Evolutionary conservation across 2,113 vertebrate species (phyloP).

Genomic region (Salvelinus alpinus): DNA sequence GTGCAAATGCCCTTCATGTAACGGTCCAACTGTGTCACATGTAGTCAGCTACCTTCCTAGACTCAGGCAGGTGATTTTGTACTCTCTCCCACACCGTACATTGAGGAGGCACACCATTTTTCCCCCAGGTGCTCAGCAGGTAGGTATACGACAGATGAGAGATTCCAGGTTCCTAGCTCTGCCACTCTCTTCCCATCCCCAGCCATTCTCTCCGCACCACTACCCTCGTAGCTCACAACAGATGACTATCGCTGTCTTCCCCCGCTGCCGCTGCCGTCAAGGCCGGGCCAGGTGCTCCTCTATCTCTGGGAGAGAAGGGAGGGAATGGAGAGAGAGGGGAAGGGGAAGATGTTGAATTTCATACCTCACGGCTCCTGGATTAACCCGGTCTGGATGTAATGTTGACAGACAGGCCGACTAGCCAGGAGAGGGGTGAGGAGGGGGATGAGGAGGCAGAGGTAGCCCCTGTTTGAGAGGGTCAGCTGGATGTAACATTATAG

Average conservation of each 20-base stretch:
- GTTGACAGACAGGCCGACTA: constrained; percentile 43
- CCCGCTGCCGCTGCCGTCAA: constrained; percentile 7
- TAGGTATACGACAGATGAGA: constrained; percentile 1
- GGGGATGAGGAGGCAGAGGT: neutral
- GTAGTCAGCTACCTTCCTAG: neutral
- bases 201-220: constrained; percentile 39
- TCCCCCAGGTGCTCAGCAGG: constrained; percentile 4
- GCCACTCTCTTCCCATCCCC: neutral
- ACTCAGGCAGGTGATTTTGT: neutral
- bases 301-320: constrained; percentile 6
- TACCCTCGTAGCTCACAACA: constrained; percentile 35
- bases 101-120: neutral
- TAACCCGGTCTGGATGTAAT: constrained; percentile 30
- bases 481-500: neutral
- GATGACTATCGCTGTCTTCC: constrained; percentile 47
- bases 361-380: constrained; percentile 49
- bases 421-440: neutral
- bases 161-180: constrained; percentile 1
- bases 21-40: neutral
- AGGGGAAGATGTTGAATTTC: constrained; percentile 54
- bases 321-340: neutral
- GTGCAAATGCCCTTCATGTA: constrained; percentile 7
- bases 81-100: neutral
- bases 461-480: neutral
- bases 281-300: constrained; percentile 25